These are phyloP conservation scores for Myzus persicae DNA, from an alignment of 1,140 invertebrate genomes.

Conservation along the genomic window DNA sequence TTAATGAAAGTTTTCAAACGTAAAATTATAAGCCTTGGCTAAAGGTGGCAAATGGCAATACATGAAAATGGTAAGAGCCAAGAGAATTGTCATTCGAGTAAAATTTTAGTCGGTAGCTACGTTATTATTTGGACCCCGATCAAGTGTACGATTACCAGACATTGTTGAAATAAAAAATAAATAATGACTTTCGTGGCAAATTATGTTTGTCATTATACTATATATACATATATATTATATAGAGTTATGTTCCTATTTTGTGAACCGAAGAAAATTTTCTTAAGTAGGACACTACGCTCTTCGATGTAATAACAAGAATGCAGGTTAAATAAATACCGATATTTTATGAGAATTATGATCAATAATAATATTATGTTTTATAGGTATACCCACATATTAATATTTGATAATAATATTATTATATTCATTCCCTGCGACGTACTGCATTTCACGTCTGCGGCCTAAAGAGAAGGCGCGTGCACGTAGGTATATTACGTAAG, in stretches of 20 bases:
- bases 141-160: not conserved
- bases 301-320: not conserved
- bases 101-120: not conserved
- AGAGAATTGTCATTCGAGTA: not conserved
- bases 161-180: not conserved
- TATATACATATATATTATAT: not conserved
- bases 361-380: not conserved
- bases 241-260: not conserved
- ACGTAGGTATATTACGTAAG: not conserved
- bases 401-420: not conserved
- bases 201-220: not conserved
- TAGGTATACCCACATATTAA: not conserved
- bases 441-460: not conserved
- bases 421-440: not conserved
- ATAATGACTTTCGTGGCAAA: not conserved
- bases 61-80: not conserved
- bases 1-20: not conserved
- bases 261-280: not conserved
- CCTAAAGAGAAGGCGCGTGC: not conserved
- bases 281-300: not conserved
- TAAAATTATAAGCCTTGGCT: not conserved
- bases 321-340: slow-evolving; percentile 11
- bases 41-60: not conserved
- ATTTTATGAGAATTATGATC: not conserved
- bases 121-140: not conserved